Conservation (phyloP, 1,140 invertebrate genomes). For the Ostrea edulis region DNA sequence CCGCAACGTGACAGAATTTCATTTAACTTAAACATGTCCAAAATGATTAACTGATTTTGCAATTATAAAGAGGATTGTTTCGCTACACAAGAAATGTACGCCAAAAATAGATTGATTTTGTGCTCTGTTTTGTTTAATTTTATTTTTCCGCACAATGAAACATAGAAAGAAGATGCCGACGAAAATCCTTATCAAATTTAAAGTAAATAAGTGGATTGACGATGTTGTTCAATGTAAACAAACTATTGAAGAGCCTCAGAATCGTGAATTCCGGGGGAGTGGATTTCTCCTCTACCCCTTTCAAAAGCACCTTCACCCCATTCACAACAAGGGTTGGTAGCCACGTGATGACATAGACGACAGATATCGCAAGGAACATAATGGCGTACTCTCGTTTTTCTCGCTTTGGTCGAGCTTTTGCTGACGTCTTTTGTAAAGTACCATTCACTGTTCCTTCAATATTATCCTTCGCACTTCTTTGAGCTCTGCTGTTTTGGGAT, state of each 20-base stretch:
- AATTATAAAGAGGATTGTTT: too few species aligned
- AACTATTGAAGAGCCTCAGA: neutral
- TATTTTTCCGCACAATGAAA: neutral
- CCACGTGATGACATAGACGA: neutral
- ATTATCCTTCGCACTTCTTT: neutral
- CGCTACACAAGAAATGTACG: too few species aligned
- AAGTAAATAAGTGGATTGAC: conserved; percentile 13
- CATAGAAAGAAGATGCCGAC: neutral
- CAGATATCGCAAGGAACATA: neutral
- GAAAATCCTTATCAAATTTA: conserved; percentile 2
- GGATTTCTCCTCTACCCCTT: neutral
- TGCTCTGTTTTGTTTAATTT: too few species aligned
- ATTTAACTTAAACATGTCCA: too few species aligned
- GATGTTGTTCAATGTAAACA: neutral
- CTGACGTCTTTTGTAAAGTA: neutral
- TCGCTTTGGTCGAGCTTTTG: neutral
- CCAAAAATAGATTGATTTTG: too few species aligned
- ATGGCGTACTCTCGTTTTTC: conserved; percentile 12
- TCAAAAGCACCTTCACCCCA: neutral
- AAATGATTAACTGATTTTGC: too few species aligned
- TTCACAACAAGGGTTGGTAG: neutral
- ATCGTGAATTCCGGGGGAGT: neutral
- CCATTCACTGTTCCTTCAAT: neutral
- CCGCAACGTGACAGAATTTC: too few species aligned
- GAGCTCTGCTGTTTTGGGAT: neutral